Base-by-base conservation (phyloP, 2,113 vertebrate genomes). In the Atherinomorus stipes region DNA sequence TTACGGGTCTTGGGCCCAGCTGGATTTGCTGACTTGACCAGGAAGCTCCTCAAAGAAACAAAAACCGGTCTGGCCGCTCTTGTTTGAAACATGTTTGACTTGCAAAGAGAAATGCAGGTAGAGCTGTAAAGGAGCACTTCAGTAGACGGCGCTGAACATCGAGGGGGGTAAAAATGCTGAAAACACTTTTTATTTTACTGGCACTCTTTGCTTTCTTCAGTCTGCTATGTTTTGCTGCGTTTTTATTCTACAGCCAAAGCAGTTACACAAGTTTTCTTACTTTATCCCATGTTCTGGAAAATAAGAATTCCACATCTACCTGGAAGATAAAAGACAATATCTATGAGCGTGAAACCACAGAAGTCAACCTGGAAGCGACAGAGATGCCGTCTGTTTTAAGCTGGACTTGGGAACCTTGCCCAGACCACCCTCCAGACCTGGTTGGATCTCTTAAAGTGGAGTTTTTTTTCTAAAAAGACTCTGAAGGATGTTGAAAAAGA, bases 361-460 rank as follows among this genome's bases (percentile, higher is more conserved):
- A 22, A 5, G 12, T 0, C n/a, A 56, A 0, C 9, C 1, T 28
- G 34, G 12, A 44, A 18, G 52, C 1, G 9, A 7, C 10, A 19
- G 4, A 0, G 0, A 18, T 0, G 4, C 6, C 19, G 10, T 0
- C 11, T 0, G 0, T 0, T 26, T 0, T 2, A 4, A 28, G 1
- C 3, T 18, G 15, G n/a, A 13, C 25, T 68, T 62, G 89, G 61
- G 71, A 3, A 47, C 22, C 26, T 4, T 92, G 90, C 15, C 89
- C 89, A 19, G 77, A 83, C 0, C 21, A 0, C 3, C 63, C 90
- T 9, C 83, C 89, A 16, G 0, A 16, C 0, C 71, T 89, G 94
- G 88, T 95, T 37, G 97, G 98, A 23, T 92, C 95, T 0, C 78
- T 98, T 19, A 40, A 0, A 2, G 91, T 99, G 31, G 95, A 97